Conservation (phyloP, 2,888 invertebrate genomes). For the Drosophila rubida region DNA sequence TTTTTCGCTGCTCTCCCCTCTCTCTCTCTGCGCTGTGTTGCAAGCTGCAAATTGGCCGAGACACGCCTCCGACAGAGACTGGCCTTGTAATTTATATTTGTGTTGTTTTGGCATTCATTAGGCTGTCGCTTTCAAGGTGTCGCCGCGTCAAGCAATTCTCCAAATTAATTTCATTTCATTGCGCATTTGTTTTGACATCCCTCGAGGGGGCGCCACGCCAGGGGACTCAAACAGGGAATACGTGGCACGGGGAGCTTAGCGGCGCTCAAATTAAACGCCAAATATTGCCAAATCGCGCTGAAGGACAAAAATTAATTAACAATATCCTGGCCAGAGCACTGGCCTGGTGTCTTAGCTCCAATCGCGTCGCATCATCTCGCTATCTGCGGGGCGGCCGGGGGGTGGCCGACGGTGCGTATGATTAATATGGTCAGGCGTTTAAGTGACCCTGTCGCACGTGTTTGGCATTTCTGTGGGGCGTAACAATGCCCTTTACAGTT, state of each 20-base stretch:
- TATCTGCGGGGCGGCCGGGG: neutral
- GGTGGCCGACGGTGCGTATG: slow-evolving; percentile 64
- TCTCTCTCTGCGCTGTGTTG: no score
- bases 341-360: slow-evolving; percentile 18
- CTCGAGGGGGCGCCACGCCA: no score
- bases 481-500: slow-evolving; percentile 43
- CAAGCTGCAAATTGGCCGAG: slow-evolving; percentile 40
- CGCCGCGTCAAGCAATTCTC: slow-evolving; percentile 59
- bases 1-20: no score
- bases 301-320: slow-evolving; percentile 64
- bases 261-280: slow-evolving; percentile 59
- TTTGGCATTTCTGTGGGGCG: slow-evolving; percentile 48
- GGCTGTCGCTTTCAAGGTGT: slow-evolving; percentile 43
- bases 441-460: slow-evolving; percentile 60
- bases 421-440: slow-evolving; percentile 61
- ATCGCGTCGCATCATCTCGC: neutral
- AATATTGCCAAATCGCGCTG: slow-evolving; percentile 56
- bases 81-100: slow-evolving; percentile 41
- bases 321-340: slow-evolving; percentile 10
- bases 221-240: no score
- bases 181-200: slow-evolving; percentile 16
- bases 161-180: slow-evolving; percentile 70
- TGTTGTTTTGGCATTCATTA: slow-evolving; percentile 49
- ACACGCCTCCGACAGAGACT: slow-evolving; percentile 17
- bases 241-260: slow-evolving; percentile 13